These are phyloP conservation scores for Condylura cristata DNA, from an alignment of 2,113 vertebrate genomes.

Conservation along the genomic window DNA sequence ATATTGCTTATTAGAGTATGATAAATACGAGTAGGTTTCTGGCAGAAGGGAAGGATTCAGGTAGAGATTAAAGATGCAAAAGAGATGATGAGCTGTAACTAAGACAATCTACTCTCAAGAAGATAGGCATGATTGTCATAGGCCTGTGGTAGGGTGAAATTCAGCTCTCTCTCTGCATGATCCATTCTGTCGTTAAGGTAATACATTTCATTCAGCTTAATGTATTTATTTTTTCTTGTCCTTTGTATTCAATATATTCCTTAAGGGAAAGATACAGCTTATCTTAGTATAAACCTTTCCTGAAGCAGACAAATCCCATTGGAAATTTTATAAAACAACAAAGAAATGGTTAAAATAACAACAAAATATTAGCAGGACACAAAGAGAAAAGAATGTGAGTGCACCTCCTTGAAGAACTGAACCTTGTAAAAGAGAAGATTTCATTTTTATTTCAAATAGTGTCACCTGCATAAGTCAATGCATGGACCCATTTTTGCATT, in stretches of 20 bases:
- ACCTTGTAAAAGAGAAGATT: slow-evolving; percentile 46
- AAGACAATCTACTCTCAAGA: not conserved
- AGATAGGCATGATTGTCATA: not conserved
- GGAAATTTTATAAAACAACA: slow-evolving; percentile 23
- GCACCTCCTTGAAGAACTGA: slow-evolving; percentile 48
- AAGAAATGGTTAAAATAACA: slow-evolving; percentile 65
- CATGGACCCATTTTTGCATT: slow-evolving; percentile 55
- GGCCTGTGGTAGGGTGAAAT: not conserved
- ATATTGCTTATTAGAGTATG: not conserved
- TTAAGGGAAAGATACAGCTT: not conserved
- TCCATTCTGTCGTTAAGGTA: slow-evolving; percentile 8
- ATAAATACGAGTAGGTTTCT: not conserved
- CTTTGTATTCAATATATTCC: not conserved
- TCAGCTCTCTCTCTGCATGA: not conserved
- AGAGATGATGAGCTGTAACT: not conserved
- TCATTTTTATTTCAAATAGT: slow-evolving; percentile 66
- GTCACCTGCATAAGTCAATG: slow-evolving; percentile 51
- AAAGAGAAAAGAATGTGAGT: slow-evolving; percentile 31
- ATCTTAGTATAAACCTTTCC: slow-evolving; percentile 1
- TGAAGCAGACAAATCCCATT: not conserved
- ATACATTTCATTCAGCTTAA: slow-evolving; percentile 1
- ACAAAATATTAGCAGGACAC: slow-evolving; percentile 32
- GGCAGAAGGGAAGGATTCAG: not conserved
- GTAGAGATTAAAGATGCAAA: not conserved
- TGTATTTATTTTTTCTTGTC: slow-evolving; percentile 44